Evolutionary conservation across 1,140 invertebrate species (phyloP), one percentile per base, ranked within the genome.

Genomic region (Pissodes strobi): DNA sequence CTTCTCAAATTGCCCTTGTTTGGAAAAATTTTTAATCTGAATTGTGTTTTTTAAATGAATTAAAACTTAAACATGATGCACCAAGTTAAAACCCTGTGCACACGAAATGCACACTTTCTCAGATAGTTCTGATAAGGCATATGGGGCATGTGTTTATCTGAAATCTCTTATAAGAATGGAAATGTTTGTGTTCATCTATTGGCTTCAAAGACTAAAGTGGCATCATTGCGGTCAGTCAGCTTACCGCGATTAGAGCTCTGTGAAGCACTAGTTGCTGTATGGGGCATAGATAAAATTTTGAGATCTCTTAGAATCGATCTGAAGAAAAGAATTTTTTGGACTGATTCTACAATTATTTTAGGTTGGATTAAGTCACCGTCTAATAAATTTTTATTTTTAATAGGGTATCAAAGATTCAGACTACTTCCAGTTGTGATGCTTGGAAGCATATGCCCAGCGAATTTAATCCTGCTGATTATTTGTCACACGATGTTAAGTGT

Each of bases 61-160:
- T 49, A 23, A 60, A 60, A 48, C 30, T 60, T 12, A 8, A 23
- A 10, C 57, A 22, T 18, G n/a, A 60, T 25, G 57, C 39, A 12
- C n/a, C 48, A 17, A 12, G 39, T 23, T 21, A 51, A 9, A 51
- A 51, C 22, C 10, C 48, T 13, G 39, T 12, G 12, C 10, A 15
- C n/a, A 38, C 13, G 23, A 73, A 64, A 13, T 79, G 0, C 72
- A 78, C 56, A 75, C 73, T 10, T 0, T 76, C n/a, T n/a, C n/a
- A n/a, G n/a, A n/a, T n/a, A n/a, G n/a, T n/a, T n/a, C n/a, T n/a
- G n/a, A n/a, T n/a, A n/a, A n/a, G n/a, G n/a, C n/a, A n/a, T n/a
- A n/a, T n/a, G n/a, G n/a, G n/a, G n/a, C n/a, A n/a, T n/a, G 72
- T 38, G 39, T 80, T 15, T 53, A 39, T 51, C 13, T 23, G 1